A percentile compares a stretch with the other conserved stretches of the same genome.
Evolutionary conservation across 1,140 invertebrate species (phyloP).

Genomic region (Ceratosolen solmsi): DNA sequence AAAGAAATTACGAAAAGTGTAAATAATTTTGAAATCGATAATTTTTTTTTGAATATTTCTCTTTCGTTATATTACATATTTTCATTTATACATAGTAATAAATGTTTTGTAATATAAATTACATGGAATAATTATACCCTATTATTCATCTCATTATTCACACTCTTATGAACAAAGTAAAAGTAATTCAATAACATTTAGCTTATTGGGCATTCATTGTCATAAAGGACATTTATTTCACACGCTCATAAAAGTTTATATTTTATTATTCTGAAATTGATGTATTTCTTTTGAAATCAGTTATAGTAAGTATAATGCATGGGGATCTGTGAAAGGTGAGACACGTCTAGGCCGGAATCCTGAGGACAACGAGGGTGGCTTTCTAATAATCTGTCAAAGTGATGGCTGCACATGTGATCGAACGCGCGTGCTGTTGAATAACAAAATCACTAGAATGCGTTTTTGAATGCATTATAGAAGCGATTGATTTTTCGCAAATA

Average conservation of each 20-base stretch:
- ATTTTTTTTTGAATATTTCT: no score
- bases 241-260: not conserved
- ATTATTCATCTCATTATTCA: no score
- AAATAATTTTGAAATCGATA: no score
- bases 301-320: slow-evolving; percentile 28
- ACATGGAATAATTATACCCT: no score
- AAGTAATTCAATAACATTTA: not conserved
- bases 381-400: slow-evolving; percentile 25
- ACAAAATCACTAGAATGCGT: not conserved
- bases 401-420: slow-evolving; percentile 29
- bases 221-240: not conserved
- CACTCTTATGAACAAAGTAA: not conserved
- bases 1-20: no score
- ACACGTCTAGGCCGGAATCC: slow-evolving; percentile 41
- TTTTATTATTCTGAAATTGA: slow-evolving; percentile 15
- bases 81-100: no score
- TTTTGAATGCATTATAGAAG: not conserved
- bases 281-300: slow-evolving; percentile 12
- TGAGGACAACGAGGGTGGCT: slow-evolving; percentile 32
- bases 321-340: slow-evolving; percentile 33
- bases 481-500: not conserved
- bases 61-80: no score
- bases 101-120: no score
- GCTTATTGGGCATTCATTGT: not conserved
- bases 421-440: slow-evolving; percentile 31